These are phyloP conservation scores for Caenorhabditis briggsae DNA, from an alignment of 1,140 invertebrate species.

Conservation along the genomic window DNA sequence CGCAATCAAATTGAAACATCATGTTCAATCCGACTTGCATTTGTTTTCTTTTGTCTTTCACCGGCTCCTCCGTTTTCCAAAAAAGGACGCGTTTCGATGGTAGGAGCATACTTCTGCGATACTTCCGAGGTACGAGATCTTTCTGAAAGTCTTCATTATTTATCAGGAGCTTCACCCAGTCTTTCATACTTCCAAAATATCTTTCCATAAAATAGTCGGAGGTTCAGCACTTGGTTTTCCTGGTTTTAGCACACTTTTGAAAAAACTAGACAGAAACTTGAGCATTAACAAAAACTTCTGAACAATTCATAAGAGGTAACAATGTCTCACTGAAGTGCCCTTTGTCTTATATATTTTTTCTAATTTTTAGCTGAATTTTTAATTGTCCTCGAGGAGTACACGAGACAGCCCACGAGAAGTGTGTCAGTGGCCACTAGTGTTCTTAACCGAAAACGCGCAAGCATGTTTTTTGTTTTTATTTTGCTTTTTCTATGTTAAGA, in stretches of 20 bases:
- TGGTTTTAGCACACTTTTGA: not conserved
- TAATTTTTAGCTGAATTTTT: too few relatives aligned
- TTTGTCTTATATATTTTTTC: too few relatives aligned
- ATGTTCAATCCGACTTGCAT: not conserved
- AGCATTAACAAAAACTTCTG: not conserved
- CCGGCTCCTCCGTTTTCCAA: not conserved
- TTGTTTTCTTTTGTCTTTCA: constrained; percentile 3
- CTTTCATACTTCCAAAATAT: constrained; percentile 20
- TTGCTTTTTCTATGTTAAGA: too few relatives aligned
- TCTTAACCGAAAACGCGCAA: too few relatives aligned
- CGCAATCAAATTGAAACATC: not conserved
- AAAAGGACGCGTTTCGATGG: not conserved
- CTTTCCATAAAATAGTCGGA: not conserved
- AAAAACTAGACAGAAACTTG: not conserved
- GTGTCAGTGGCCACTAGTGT: too few relatives aligned
- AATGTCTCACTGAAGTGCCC: too few relatives aligned
- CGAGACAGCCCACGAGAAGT: too few relatives aligned
- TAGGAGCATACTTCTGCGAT: not conserved
- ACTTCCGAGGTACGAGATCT: not conserved
- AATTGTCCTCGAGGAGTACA: not conserved
- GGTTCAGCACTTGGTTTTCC: not conserved
- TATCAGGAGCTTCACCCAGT: not conserved
- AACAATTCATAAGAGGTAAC: too few relatives aligned
- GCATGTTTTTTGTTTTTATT: too few relatives aligned
- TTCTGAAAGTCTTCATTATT: not conserved